phyloP scores from a whole-genome alignment of 2,797 vertebrate species.

The Tokudaia muenninki region DNA sequence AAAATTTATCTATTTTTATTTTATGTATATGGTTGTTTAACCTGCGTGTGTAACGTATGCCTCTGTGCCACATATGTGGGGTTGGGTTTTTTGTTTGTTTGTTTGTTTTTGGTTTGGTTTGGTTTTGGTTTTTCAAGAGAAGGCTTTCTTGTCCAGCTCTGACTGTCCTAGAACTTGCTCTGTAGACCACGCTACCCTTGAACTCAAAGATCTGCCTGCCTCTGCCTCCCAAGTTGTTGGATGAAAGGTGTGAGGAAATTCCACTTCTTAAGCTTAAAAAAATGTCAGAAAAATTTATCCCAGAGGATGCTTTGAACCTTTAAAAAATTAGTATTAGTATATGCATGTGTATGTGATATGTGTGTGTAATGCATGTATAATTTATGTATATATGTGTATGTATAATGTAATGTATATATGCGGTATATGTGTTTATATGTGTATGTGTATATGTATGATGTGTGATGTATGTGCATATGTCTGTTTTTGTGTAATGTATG shows the following conservation, averaged over 20 bases:
- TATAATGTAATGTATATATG: not conserved
- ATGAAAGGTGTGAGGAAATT: not conserved
- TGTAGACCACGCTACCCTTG: not conserved
- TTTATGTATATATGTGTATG: not conserved
- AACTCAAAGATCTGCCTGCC: not conserved
- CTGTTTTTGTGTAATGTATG: not conserved
- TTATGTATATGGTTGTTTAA: too few relatives aligned
- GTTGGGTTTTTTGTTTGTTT: not conserved
- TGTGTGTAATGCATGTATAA: not conserved
- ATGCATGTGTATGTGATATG: not conserved
- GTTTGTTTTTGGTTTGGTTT: not conserved
- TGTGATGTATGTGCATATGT: not conserved
- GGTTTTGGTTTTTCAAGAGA: not conserved
- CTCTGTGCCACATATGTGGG: not conserved
- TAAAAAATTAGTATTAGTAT: not conserved
- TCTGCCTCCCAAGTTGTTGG: not conserved
- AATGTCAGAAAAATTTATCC: not conserved
- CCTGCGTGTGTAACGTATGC: not conserved
- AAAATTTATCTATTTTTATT: not conserved
- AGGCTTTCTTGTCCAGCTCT: not conserved
- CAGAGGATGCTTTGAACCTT: not conserved
- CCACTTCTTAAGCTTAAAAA: conserved; percentile 44
- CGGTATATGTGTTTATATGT: not conserved
- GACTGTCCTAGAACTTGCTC: not conserved
- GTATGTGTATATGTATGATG: not conserved